These are phyloP conservation scores for Luidia sarsii DNA, from an alignment of 53 echinoderm and acorn worm species.

Conservation along the genomic window DNA sequence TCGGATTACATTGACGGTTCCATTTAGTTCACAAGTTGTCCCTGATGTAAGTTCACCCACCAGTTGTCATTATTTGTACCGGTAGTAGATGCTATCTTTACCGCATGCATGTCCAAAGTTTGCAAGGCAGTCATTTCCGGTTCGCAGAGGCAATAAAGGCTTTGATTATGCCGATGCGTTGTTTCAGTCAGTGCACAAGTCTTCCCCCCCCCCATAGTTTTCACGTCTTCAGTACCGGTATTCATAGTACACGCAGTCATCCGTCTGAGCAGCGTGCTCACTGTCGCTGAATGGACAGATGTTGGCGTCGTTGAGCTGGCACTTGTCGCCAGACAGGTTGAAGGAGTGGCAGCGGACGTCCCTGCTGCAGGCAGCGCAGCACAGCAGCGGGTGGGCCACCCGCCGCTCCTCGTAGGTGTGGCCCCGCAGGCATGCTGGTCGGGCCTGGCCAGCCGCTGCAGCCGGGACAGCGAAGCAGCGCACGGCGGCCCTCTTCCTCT, in stretches of 20 bases:
- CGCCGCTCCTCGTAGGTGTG: slow-evolving; percentile 6
- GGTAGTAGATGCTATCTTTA: too few relatives aligned
- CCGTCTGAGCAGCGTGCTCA: background rate
- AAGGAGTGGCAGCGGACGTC: slow-evolving; percentile 25
- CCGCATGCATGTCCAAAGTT: too few relatives aligned
- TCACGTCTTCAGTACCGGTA: too few relatives aligned
- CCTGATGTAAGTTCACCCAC: too few relatives aligned
- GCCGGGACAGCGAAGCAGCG: background rate
- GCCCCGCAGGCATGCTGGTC: slow-evolving; percentile 1
- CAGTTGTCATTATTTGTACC: too few relatives aligned
- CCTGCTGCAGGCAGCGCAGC: slow-evolving; percentile 33
- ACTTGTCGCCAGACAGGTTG: slow-evolving; percentile 16
- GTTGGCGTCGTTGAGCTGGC: slow-evolving; percentile 49
- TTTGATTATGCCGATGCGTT: too few relatives aligned
- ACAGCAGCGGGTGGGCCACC: slow-evolving; percentile 17
- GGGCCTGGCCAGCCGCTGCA: background rate
- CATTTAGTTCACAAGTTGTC: too few relatives aligned
- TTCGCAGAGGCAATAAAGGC: too few relatives aligned
- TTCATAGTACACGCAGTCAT: slow-evolving; percentile 11
- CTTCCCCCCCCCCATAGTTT: too few relatives aligned
- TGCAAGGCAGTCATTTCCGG: too few relatives aligned
- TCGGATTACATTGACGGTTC: too few relatives aligned
- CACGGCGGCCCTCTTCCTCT: background rate
- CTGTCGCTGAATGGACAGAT: slow-evolving; percentile 49
- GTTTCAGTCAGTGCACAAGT: too few relatives aligned